Evolutionary conservation across 2,888 invertebrate species (phyloP).

Genomic region (Morpho helenor): DNA sequence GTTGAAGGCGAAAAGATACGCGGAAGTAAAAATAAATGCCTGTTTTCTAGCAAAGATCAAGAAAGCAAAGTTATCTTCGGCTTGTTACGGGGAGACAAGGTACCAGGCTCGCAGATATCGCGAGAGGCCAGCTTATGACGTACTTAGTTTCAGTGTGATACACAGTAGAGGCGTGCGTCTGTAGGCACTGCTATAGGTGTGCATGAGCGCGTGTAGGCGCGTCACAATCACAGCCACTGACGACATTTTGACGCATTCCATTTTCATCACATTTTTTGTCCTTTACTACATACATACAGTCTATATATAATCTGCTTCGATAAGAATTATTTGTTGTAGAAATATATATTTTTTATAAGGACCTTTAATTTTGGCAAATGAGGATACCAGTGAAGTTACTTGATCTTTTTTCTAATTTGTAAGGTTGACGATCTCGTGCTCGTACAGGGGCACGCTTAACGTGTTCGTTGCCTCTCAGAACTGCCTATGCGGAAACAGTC

Average conservation of each 20-base stretch:
- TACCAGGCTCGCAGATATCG: conserved; percentile 68
- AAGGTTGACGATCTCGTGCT: conserved; percentile 76
- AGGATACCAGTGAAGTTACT: conserved; percentile 43
- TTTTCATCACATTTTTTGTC: conserved; percentile 29
- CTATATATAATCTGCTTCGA: conserved; percentile 17
- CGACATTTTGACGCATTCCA: conserved; percentile 43
- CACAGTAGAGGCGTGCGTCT: conserved; percentile 38
- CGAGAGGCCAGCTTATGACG: conserved; percentile 64
- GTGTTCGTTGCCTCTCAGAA: conserved; percentile 66
- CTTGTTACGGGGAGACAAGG: conserved; percentile 73
- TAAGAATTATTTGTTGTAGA: conserved; percentile 8
- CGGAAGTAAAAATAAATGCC: conserved; percentile 65
- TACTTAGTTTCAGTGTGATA: conserved; percentile 49
- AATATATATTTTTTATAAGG: neutral
- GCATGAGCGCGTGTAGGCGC: conserved; percentile 58
- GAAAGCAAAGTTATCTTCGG: conserved; percentile 74
- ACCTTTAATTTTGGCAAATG: conserved; percentile 14
- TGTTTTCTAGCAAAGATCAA: conserved; percentile 59
- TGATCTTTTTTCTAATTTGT: conserved; percentile 71
- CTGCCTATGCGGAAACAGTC: conserved; percentile 76
- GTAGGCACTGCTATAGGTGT: conserved; percentile 44
- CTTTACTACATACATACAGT: conserved; percentile 16
- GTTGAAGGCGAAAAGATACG: conserved; percentile 36
- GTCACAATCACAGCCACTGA: conserved; percentile 53
- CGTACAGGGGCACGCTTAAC: conserved; percentile 66